phyloP scores from a whole-genome alignment of 2,888 invertebrate genomes.

The Eueremaeus valkanovi region DNA sequence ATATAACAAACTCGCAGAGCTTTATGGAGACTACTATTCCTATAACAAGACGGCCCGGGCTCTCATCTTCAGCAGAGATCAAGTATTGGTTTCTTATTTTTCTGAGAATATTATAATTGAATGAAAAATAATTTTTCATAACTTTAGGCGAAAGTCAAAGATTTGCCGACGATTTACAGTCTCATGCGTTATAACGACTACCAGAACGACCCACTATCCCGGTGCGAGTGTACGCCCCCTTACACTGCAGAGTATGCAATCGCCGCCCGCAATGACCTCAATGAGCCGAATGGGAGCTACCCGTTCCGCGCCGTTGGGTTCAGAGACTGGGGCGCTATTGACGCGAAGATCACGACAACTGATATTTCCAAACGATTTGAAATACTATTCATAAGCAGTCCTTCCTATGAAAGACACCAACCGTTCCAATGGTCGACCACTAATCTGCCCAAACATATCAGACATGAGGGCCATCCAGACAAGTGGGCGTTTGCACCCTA shows the following conservation, averaged over 20 bases:
- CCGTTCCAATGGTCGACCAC: slow-evolving; percentile 73
- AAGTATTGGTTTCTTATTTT: slow-evolving; percentile 49
- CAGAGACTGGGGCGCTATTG: slow-evolving; percentile 65
- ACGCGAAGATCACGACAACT: slow-evolving; percentile 60
- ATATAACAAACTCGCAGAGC: slow-evolving; percentile 57
- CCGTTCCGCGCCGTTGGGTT: slow-evolving; percentile 66
- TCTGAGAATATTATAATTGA: neutral
- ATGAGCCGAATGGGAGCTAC: slow-evolving; percentile 66
- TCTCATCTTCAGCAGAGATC: slow-evolving; percentile 62
- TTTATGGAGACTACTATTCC: slow-evolving; percentile 61
- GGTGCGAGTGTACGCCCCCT: slow-evolving; percentile 65
- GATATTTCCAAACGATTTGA: slow-evolving; percentile 52
- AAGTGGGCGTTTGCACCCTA: slow-evolving; percentile 66
- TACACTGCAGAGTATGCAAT: slow-evolving; percentile 69
- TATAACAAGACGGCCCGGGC: slow-evolving; percentile 64
- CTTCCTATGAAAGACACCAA: slow-evolving; percentile 62
- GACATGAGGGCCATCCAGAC: slow-evolving; percentile 71
- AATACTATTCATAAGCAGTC: slow-evolving; percentile 60
- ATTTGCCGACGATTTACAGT: slow-evolving; percentile 60
- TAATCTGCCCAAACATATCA: slow-evolving; percentile 59
- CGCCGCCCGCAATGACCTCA: slow-evolving; percentile 67
- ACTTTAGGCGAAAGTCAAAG: slow-evolving; percentile 54
- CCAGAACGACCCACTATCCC: slow-evolving; percentile 63
- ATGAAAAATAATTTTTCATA: neutral
- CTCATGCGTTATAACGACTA: slow-evolving; percentile 67